Evolutionary conservation across 2,113 vertebrate genomes (phyloP).

Genomic region (Clarias gariepinus): DNA sequence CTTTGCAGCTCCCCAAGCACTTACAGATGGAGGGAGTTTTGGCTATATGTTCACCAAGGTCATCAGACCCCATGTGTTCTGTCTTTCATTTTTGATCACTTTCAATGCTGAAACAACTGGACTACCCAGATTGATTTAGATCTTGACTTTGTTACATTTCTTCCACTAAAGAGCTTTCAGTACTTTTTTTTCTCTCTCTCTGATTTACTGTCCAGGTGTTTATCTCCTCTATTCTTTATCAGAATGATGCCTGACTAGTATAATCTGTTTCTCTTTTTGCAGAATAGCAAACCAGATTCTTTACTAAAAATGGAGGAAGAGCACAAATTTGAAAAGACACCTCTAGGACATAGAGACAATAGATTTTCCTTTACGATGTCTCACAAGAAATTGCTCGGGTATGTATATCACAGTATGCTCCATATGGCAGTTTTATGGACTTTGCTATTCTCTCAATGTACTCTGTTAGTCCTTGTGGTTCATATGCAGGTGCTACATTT

Average conservation of each 20-base stretch:
- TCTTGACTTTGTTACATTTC: neutral
- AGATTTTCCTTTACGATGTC: slow-evolving; percentile 93
- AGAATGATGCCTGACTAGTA: neutral
- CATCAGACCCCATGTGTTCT: slow-evolving; percentile 52
- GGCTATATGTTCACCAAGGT: slow-evolving; percentile 62
- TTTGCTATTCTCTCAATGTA: neutral
- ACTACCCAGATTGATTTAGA: slow-evolving; percentile 8
- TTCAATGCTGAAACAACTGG: slow-evolving; percentile 25
- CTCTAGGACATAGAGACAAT: slow-evolving; percentile 86
- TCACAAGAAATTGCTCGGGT: slow-evolving; percentile 90
- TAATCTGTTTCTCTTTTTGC: slow-evolving; percentile 59
- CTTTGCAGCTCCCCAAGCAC: slow-evolving; percentile 60
- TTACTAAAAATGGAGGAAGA: slow-evolving; percentile 98
- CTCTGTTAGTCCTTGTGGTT: neutral
- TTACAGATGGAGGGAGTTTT: slow-evolving; percentile 68
- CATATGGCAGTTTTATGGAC: neutral
- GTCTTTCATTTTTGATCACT: slow-evolving; percentile 54
- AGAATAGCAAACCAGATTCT: slow-evolving; percentile 99
- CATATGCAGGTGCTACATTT: neutral
- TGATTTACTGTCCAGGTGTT: neutral
- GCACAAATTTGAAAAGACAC: slow-evolving; percentile 85
- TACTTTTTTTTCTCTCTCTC: neutral
- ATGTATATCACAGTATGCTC: slow-evolving; percentile 58
- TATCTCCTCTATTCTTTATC: neutral
- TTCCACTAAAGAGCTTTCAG: neutral